A percentile compares a stretch with the other conserved stretches of the same genome.
phyloP scores from a whole-genome alignment of 2,888 invertebrate genomes.

The Scaptomyza tumidula region DNA sequence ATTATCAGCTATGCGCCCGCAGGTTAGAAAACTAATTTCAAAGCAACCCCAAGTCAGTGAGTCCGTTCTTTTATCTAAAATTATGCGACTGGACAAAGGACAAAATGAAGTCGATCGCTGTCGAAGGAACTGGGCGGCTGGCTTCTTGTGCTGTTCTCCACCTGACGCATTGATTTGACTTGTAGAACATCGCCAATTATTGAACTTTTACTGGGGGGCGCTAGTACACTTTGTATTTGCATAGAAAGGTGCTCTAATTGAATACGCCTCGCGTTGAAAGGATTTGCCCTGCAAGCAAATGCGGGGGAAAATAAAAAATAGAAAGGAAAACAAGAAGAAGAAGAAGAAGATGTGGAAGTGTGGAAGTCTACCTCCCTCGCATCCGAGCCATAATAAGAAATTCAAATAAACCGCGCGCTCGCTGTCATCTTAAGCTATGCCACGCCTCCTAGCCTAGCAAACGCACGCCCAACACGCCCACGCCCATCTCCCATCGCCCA shows the following conservation, averaged over 20 bases:
- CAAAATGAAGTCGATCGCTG: background rate
- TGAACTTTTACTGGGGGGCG: conserved; percentile 80
- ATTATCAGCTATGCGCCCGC: conserved; percentile 73
- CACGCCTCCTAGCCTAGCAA: conserved; percentile 69
- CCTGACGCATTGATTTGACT: conserved; percentile 82
- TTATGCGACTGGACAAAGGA: conserved; percentile 29
- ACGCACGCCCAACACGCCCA: conserved; percentile 61
- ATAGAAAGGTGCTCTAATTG: conserved; percentile 78
- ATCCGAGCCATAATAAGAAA: conserved; percentile 73
- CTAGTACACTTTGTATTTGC: conserved; percentile 54
- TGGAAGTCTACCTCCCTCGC: conserved; percentile 24
- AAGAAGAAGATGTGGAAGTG: too few relatives aligned
- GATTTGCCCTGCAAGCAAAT: conserved; percentile 60
- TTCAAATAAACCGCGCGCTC: conserved; percentile 82
- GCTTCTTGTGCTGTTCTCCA: conserved; percentile 17
- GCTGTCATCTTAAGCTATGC: conserved; percentile 82
- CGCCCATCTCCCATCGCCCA: conserved; percentile 13
- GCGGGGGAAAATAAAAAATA: conserved; percentile 53
- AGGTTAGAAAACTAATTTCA: conserved; percentile 78
- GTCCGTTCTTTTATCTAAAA: conserved; percentile 44
- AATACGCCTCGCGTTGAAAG: conserved; percentile 64
- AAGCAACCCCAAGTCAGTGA: conserved; percentile 57
- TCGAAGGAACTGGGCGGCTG: conserved; percentile 7
- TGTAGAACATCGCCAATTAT: conserved; percentile 84
- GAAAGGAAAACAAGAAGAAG: background rate